A percentile compares a stretch with the other conserved stretches of the same genome.
Evolutionary conservation across 2,797 vertebrate genomes (phyloP).

Genomic region (Champsocephalus esox): DNA sequence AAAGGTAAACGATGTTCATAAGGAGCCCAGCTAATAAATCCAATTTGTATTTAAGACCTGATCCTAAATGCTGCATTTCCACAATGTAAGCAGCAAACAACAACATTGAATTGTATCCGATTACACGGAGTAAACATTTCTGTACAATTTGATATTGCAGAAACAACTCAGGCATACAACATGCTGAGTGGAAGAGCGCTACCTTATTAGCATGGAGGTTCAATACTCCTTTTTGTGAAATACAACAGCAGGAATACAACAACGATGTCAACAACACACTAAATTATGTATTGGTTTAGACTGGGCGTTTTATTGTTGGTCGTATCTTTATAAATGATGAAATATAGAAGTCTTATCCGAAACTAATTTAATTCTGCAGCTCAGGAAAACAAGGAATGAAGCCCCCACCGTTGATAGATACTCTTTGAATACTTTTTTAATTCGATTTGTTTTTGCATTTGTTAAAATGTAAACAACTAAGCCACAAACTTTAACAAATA

Average conservation of each 20-base stretch:
- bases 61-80: conserved; percentile 25
- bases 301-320: neutral
- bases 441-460: too few species aligned
- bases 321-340: conserved; percentile 5
- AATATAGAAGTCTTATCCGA: conserved; percentile 2
- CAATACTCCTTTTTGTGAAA: neutral
- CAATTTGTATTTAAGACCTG: conserved; percentile 26
- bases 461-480: too few species aligned
- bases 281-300: neutral
- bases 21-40: conserved; percentile 7
- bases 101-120: conserved; percentile 14
- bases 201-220: conserved; percentile 9
- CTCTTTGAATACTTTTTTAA: too few species aligned
- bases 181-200: conserved; percentile 27
- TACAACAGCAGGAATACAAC: neutral
- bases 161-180: conserved; percentile 5
- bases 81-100: conserved; percentile 37
- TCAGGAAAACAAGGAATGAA: neutral
- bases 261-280: conserved; percentile 8
- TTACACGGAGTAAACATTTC: conserved; percentile 29
- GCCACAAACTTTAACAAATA: too few species aligned
- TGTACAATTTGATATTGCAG: conserved; percentile 23
- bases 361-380: conserved; percentile 4
- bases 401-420: too few species aligned
- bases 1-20: conserved; percentile 14